Percentiles rank a stretch among this genome's conserved stretches.
phyloP scores from a whole-genome alignment of 2,888 invertebrate species.

The Leuctra nigra region DNA sequence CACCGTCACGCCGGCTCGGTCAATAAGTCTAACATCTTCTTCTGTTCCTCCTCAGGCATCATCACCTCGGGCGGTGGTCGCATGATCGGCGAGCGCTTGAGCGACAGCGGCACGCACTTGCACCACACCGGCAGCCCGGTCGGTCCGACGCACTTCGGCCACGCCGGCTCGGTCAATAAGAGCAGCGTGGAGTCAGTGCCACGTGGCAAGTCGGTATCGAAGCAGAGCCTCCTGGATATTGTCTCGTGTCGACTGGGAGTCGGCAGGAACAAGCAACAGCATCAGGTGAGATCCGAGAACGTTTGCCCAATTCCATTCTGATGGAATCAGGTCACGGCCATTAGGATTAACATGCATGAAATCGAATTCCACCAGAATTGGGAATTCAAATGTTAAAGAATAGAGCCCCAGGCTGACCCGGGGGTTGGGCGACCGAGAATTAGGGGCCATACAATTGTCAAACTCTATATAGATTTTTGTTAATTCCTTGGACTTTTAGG shows the following conservation, averaged over 20 bases:
- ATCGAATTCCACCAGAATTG: too few species aligned
- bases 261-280: slow-evolving; percentile 33
- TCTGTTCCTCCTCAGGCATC: slow-evolving; percentile 32
- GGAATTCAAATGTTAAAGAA: too few species aligned
- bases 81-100: slow-evolving; percentile 46
- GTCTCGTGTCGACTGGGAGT: slow-evolving; percentile 72
- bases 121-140: slow-evolving; percentile 36
- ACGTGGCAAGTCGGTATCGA: slow-evolving; percentile 50
- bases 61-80: slow-evolving; percentile 40
- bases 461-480: too few species aligned
- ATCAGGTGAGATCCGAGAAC: slow-evolving; percentile 31
- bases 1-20: slow-evolving; percentile 39
- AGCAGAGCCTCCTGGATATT: slow-evolving; percentile 59
- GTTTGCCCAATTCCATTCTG: too few species aligned
- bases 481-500: too few species aligned
- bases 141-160: slow-evolving; percentile 38
- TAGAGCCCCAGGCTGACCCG: too few species aligned
- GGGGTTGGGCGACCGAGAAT: too few species aligned
- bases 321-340: too few species aligned
- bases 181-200: slow-evolving; percentile 42
- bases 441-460: too few species aligned
- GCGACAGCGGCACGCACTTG: slow-evolving; percentile 44
- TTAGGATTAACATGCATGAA: too few species aligned
- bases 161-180: slow-evolving; percentile 42
- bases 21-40: slow-evolving; percentile 43